phyloP scores from a whole-genome alignment of 1,140 invertebrate genomes.

The Nephila pilipes region DNA sequence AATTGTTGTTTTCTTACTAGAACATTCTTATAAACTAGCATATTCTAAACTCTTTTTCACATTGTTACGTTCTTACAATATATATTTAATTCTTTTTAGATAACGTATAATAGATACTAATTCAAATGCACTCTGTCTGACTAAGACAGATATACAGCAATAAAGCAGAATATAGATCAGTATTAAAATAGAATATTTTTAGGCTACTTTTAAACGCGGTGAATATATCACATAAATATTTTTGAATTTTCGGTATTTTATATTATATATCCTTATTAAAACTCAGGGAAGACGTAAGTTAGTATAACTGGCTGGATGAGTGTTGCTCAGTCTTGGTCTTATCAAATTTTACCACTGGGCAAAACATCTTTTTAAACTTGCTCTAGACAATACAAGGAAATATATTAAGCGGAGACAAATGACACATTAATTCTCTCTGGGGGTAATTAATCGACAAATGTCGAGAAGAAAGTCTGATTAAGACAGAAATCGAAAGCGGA shows the following conservation, averaged over 20 bases:
- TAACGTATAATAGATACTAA: no score
- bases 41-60: no score
- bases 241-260: no score
- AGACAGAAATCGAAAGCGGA: conserved; percentile 30
- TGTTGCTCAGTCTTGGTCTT: background rate
- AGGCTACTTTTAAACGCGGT: background rate
- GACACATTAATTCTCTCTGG: conserved; percentile 11
- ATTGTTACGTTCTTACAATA: no score
- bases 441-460: conserved; percentile 13
- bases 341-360: background rate
- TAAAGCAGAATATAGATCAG: no score
- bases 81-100: no score
- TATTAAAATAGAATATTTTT: background rate
- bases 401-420: conserved; percentile 8
- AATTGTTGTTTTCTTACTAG: no score
- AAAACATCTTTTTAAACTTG: background rate
- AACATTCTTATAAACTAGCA: no score
- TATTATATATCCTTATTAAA: background rate
- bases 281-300: background rate
- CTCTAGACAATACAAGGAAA: conserved; percentile 3
- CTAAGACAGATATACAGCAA: no score
- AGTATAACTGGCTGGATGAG: background rate
- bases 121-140: no score
- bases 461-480: conserved; percentile 31
- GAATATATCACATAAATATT: no score